Conservation (phyloP, 1,140 invertebrate genomes). For the fruit fly (Drosophila melanogaster) region Release_6_plus_ISO1_MT NT_033777.3:17632001-17632500, state of each 20-base stretch:
- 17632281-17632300: constrained; percentile 75
- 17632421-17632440: too few species aligned
- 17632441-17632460: too few species aligned
- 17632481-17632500: too few species aligned
- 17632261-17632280: constrained; percentile 78
- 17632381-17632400: constrained; percentile 19
- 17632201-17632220: constrained; percentile 54
- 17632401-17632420: background rate
- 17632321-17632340: constrained; percentile 61
- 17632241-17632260: constrained; percentile 79
- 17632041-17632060: constrained; percentile 55
- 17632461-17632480: too few species aligned
- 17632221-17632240: constrained; percentile 63
- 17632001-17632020: constrained; percentile 75
- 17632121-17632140: constrained; percentile 75
- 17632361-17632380: constrained; percentile 36
- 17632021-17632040: constrained; percentile 61
- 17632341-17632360: constrained; percentile 41
- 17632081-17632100: constrained; percentile 58
- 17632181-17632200: constrained; percentile 73
- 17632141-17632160: constrained; percentile 24
- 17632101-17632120: constrained; percentile 80
- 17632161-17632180: constrained; percentile 72
- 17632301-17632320: constrained; percentile 65
- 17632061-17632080: constrained; percentile 81